Conservation (phyloP, 2,797 vertebrate genomes). For the Lepus oiostolus region DNA sequence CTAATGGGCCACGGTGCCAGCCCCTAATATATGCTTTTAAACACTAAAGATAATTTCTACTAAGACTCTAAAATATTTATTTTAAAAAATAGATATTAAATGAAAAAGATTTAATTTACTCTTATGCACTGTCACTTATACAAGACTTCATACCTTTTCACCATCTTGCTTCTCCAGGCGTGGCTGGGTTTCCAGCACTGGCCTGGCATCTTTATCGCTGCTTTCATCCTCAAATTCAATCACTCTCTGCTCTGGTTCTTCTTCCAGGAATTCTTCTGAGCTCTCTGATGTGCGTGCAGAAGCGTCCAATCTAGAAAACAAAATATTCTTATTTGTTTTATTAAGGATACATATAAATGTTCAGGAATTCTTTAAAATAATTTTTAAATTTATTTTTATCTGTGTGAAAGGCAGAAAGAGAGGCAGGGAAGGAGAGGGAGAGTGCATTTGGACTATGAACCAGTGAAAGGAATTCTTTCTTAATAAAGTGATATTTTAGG, state of each 20-base stretch:
- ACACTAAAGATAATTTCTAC: slow-evolving; percentile 8
- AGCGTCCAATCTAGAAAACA: slow-evolving; percentile 82
- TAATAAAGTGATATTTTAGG: neutral
- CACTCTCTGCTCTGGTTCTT: slow-evolving; percentile 77
- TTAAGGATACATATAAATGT: slow-evolving; percentile 48
- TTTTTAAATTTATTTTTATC: neutral
- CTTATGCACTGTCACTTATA: neutral
- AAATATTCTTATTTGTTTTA: slow-evolving; percentile 44
- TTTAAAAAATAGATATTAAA: too few species aligned
- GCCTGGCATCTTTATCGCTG: slow-evolving; percentile 67
- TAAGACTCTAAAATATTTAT: too few species aligned
- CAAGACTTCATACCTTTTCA: slow-evolving; percentile 80
- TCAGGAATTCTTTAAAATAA: neutral
- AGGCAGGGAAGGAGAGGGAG: too few species aligned
- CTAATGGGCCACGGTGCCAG: neutral
- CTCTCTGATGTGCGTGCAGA: slow-evolving; percentile 77
- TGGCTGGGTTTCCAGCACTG: slow-evolving; percentile 60
- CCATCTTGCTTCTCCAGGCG: slow-evolving; percentile 82
- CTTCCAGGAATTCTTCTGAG: slow-evolving; percentile 83
- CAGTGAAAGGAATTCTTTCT: neutral
- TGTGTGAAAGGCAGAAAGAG: too few species aligned
- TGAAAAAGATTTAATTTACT: neutral
- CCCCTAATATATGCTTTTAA: neutral
- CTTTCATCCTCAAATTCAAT: slow-evolving; percentile 76
- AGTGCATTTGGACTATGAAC: too few species aligned